Evolutionary conservation across 2,888 invertebrate species (phyloP).

Genomic region (Ornithoptera priamus): DNA sequence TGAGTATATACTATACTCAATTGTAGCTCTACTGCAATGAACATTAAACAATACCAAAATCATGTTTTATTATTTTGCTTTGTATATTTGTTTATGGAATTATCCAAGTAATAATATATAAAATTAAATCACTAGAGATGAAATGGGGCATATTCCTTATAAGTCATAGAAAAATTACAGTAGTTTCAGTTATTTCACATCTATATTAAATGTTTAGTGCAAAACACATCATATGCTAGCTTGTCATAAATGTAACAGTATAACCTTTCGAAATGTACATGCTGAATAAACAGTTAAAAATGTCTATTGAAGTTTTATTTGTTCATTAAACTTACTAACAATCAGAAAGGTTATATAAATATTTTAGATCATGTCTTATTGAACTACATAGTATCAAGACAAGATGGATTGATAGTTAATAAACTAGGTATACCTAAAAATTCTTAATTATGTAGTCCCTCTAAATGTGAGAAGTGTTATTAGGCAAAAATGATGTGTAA

Average conservation of each 20-base stretch:
- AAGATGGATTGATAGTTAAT: too few species aligned
- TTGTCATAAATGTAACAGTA: slow-evolving; percentile 13
- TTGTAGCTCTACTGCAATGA: too few species aligned
- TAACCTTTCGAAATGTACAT: slow-evolving; percentile 21
- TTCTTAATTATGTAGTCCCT: too few species aligned
- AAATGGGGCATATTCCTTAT: background rate
- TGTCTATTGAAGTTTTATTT: slow-evolving; percentile 9
- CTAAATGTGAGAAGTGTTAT: too few species aligned
- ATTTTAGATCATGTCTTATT: too few species aligned
- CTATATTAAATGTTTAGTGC: background rate
- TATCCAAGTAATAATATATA: background rate
- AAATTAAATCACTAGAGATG: background rate
- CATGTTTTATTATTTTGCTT: too few species aligned
- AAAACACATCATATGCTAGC: background rate
- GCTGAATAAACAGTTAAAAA: slow-evolving; percentile 21
- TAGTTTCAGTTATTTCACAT: background rate
- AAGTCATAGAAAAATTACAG: background rate
- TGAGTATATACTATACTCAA: too few species aligned
- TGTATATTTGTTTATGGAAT: too few species aligned
- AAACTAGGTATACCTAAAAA: too few species aligned
- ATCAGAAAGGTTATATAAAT: background rate
- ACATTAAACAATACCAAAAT: too few species aligned
- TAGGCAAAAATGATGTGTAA: too few species aligned
- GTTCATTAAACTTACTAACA: background rate
- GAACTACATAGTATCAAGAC: too few species aligned